phyloP scores from a whole-genome alignment of 2,113 vertebrate species.

The Colossoma macropomum region DNA sequence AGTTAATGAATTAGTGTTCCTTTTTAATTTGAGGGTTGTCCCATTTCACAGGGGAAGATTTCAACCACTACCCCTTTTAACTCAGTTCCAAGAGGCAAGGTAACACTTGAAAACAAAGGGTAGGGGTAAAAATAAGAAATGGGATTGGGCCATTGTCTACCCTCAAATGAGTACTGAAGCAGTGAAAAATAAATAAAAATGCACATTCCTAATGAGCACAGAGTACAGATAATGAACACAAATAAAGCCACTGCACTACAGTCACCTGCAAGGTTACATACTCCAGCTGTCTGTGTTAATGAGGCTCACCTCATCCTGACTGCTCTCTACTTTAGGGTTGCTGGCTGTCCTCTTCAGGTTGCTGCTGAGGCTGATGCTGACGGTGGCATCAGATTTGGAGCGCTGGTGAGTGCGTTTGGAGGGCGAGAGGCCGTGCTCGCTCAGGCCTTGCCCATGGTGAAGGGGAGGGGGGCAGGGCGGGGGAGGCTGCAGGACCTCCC shows the following conservation, averaged over 20 bases:
- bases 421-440: conserved; percentile 85
- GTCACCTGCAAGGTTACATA: background rate
- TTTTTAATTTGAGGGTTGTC: too few species aligned
- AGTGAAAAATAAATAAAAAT: background rate
- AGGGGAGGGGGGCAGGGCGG: conserved; percentile 61
- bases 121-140: too few species aligned
- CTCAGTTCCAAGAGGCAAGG: too few species aligned
- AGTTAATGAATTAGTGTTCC: too few species aligned
- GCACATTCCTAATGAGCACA: background rate
- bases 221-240: background rate
- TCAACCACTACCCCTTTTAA: too few species aligned
- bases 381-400: conserved; percentile 95
- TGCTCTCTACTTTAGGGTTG: conserved; percentile 94
- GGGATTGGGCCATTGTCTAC: too few species aligned
- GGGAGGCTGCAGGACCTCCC: conserved; percentile 72
- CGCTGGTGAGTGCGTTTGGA: conserved; percentile 96
- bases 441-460: conserved; percentile 15
- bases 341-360: conserved; percentile 95
- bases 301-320: conserved; percentile 86
- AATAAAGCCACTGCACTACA: background rate
- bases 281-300: background rate
- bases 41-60: too few species aligned
- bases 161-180: background rate
- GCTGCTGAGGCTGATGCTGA: conserved; percentile 90
- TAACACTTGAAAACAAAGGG: too few species aligned